Evolutionary conservation across 2,113 vertebrate genomes (phyloP).

Genomic region (Alectura lathami): DNA sequence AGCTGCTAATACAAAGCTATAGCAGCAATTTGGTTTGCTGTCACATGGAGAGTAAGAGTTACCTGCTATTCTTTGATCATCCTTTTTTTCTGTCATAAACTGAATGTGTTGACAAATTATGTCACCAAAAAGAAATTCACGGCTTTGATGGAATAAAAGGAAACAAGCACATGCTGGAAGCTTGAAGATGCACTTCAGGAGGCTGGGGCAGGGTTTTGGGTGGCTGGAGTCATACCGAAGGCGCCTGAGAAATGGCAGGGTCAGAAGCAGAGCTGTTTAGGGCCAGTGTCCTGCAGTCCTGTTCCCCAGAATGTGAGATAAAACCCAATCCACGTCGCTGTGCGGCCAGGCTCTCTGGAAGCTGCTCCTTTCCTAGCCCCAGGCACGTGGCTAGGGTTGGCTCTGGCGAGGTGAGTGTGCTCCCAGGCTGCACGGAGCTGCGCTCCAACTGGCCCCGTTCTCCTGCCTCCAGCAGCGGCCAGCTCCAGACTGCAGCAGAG

Average conservation of each 20-base stretch:
- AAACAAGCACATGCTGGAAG: conserved; percentile 14
- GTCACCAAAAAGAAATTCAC: conserved; percentile 32
- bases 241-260: neutral
- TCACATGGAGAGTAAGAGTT: conserved; percentile 41
- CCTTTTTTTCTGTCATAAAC: neutral
- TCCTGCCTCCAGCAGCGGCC: neutral
- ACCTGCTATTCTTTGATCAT: conserved; percentile 69
- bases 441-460: neutral
- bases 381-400: neutral
- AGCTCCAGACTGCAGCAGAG: neutral
- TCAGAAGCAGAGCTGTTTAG: neutral
- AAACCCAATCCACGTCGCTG: neutral
- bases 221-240: neutral
- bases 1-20: conserved; percentile 34
- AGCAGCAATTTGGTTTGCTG: conserved; percentile 46
- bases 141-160: conserved; percentile 62
- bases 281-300: neutral
- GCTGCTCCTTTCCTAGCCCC: neutral
- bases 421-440: neutral
- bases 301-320: neutral
- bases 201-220: neutral
- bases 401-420: neutral
- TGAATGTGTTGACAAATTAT: conserved; percentile 56
- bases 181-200: neutral
- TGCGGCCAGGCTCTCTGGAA: no score